Evolutionary conservation across 2,888 invertebrate genomes (phyloP), one percentile per base, ranked within the genome.

Genomic region (Cheilosia urbana): DNA sequence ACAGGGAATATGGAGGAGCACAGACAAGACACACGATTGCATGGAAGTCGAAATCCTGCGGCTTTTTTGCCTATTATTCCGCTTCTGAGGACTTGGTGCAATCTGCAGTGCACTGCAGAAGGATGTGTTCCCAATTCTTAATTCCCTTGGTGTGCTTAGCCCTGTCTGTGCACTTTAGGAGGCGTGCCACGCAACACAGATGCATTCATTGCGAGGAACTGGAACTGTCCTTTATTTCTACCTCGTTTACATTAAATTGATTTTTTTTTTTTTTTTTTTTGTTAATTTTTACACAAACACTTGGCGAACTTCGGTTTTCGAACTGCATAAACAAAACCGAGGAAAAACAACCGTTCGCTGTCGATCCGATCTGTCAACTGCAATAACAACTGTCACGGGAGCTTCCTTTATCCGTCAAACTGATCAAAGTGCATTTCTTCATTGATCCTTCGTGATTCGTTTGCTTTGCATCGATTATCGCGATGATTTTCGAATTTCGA

Each of bases 401-500:
- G 69, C 60, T 69, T 45, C 21, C 30, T 65, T 71, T 62, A 66
- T 62, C 24, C 34, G 42, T 80, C 60, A 63, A 77, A 72, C 55
- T 81, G 81, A 81, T 85, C 85, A 85, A 85, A 77, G 85, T 85
- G 84, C 80, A 85, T 85, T n/a, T 72, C 79, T 27, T 57, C 51
- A 62, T 49, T 69, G 71, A 58, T 58, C 47, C 37, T 57, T 17
- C 17, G 42, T n/a, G 11, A 49, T 34, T 63, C 47, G 6, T 42
- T 63, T 42, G 24, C 34, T 45, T 69, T 24, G 30, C 68, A 40
- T 53, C 15, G 40, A 73, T 65, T 40, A 24, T 40, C 37, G 27
- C 42, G 40, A 4, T 47, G 24, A 30, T 21, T 57, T 69, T 53
- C n/a, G 24, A 30, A n/a, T 57, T 69, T 53, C n/a, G 7, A 7